Base-by-base conservation (phyloP, 2,888 invertebrate species). In the Choreutis nemorana region DNA sequence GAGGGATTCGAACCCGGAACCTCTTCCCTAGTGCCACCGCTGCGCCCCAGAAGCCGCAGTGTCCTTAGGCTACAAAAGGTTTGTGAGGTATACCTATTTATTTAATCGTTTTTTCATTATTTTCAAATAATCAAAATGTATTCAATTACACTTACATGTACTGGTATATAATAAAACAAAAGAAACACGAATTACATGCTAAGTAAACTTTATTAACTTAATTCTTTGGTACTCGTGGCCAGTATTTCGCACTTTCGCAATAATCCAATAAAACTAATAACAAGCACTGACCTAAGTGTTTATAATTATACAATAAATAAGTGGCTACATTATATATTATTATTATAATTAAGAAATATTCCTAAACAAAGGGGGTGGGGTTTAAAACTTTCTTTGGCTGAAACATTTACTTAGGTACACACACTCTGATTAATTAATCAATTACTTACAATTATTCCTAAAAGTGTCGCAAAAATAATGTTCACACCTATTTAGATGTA, bases 161-260 rank as follows among this genome's bases (percentile, higher is more conserved):
- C n/a, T n/a, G n/a, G n/a, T n/a, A n/a, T n/a, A n/a, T n/a, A n/a
- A n/a, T n/a, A n/a, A n/a, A n/a, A n/a, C n/a, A n/a, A n/a, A n/a
- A n/a, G n/a, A n/a, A n/a, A n/a, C n/a, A n/a, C n/a, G n/a, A n/a
- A n/a, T n/a, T n/a, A n/a, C n/a, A n/a, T n/a, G n/a, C n/a, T n/a
- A n/a, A n/a, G n/a, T n/a, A n/a, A n/a, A n/a, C n/a, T n/a, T 41
- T 30, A 38, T 42, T 48, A 44, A 27, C 36, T 26, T 25, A 43
- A 43, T 41, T 61, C 61, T 61, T 61, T 61, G 63, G 63, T 62
- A 56, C 51, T 51, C 42, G 36, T 40, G 49, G 45, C 44, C 54
- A 55, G 45, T 43, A 49, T 42, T 42, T 30, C n/a, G 28, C 22
- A 18, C 10, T 14, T 11, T 15, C 23, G 4, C 16, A 23, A 4